Conservation (phyloP, 2,888 invertebrate species). For the Beris morrisii region DNA sequence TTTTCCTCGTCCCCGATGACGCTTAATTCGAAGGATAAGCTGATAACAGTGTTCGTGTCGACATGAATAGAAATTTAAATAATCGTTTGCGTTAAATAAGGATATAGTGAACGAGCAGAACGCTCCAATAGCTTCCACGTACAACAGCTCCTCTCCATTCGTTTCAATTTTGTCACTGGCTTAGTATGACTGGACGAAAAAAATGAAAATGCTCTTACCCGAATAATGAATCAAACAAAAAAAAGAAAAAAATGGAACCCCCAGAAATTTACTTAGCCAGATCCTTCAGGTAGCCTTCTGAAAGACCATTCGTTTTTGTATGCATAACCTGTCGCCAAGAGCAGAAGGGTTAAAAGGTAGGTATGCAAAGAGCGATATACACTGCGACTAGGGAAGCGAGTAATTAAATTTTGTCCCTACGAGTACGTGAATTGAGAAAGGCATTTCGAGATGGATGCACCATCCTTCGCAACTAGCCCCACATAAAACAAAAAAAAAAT, state of each 20-base stretch:
- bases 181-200: constrained; percentile 15
- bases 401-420: constrained; percentile 26
- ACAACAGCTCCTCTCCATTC: constrained; percentile 21
- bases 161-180: constrained; percentile 22
- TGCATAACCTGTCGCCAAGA: constrained; percentile 23
- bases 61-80: constrained; percentile 1
- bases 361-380: constrained; percentile 21
- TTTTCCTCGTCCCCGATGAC: no score
- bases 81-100: constrained; percentile 17
- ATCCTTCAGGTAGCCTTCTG: constrained; percentile 15
- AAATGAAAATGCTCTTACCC: constrained; percentile 8
- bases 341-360: constrained; percentile 21
- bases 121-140: constrained; percentile 27
- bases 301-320: constrained; percentile 20
- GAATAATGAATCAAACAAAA: not conserved
- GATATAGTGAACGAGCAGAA: constrained; percentile 7
- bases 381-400: constrained; percentile 21
- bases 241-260: not conserved
- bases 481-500: constrained; percentile 3
- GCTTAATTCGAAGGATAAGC: no score
- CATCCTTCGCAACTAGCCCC: not conserved
- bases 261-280: not conserved
- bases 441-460: constrained; percentile 26
- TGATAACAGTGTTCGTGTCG: no score
- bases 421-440: constrained; percentile 22